Evolutionary conservation across 2,797 vertebrate species (phyloP).

Genomic region (Anisognathus igniventris): DNA sequence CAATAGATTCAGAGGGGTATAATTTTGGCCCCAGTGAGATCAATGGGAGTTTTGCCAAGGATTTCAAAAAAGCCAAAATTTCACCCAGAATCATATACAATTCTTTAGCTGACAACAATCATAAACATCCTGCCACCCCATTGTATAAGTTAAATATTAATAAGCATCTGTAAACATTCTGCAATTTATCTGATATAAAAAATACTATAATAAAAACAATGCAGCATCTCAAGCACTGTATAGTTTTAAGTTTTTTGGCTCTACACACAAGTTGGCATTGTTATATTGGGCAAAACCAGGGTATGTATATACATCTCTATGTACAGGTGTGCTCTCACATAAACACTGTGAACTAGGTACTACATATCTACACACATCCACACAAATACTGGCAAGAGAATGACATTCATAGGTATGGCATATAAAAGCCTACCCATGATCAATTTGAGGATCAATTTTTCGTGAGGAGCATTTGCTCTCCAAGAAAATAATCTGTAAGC

Average conservation of each 20-base stretch:
- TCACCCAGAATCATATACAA: conserved; percentile 11
- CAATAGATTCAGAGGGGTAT: conserved; percentile 8
- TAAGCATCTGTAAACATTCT: conserved; percentile 60
- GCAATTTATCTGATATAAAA: conserved; percentile 43
- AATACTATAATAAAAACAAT: conserved; percentile 49
- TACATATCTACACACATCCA: not conserved
- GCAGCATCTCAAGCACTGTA: conserved; percentile 49
- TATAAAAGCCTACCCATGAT: not conserved
- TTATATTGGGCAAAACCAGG: not conserved
- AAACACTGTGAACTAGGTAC: not conserved
- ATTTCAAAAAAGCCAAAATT: conserved; percentile 52
- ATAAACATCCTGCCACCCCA: conserved; percentile 1
- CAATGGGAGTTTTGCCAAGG: conserved; percentile 23
- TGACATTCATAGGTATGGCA: not conserved
- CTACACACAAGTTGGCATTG: not conserved
- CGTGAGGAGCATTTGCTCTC: not conserved
- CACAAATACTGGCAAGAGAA: not conserved
- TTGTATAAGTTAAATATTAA: conserved; percentile 51
- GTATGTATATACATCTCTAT: conserved; percentile 7
- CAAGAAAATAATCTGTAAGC: not conserved
- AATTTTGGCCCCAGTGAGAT: conserved; percentile 42
- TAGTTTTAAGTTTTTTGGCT: conserved; percentile 12
- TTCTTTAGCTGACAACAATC: conserved; percentile 40
- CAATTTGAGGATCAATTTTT: not conserved
- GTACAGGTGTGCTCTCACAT: not conserved